Evolutionary conservation across 2,888 invertebrate genomes (phyloP).

Genomic region (Hipparchia semele): DNA sequence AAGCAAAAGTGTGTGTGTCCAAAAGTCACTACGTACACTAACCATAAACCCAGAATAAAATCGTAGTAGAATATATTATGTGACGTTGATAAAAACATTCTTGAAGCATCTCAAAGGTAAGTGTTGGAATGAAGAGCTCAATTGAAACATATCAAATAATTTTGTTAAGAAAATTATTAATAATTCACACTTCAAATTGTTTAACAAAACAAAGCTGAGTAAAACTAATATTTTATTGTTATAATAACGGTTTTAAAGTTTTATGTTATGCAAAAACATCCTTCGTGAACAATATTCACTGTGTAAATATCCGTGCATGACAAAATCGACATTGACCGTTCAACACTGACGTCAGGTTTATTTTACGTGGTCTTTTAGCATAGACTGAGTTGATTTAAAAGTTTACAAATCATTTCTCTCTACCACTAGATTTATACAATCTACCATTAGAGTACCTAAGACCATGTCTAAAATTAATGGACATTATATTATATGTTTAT

Average conservation of each 20-base stretch:
- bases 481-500: too few species aligned
- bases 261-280: conserved; percentile 3
- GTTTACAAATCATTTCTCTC: not conserved
- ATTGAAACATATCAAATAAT: not conserved
- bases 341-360: conserved; percentile 19
- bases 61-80: too few species aligned
- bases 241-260: conserved; percentile 14
- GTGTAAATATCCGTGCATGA: conserved; percentile 34
- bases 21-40: too few species aligned
- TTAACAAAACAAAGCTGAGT: conserved; percentile 6
- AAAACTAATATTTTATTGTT: not conserved
- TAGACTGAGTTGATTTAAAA: not conserved
- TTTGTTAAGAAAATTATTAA: not conserved
- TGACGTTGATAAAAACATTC: not conserved
- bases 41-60: too few species aligned
- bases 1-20: too few species aligned
- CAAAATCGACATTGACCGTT: conserved; percentile 39
- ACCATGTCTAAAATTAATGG: too few species aligned
- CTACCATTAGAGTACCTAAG: too few species aligned
- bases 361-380: not conserved
- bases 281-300: conserved; percentile 1
- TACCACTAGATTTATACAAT: too few species aligned
- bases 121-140: not conserved
- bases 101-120: not conserved
- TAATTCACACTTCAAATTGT: conserved; percentile 14